Conservation (phyloP, 2,888 invertebrate species). For the Choristoneura rosaceana region DNA sequence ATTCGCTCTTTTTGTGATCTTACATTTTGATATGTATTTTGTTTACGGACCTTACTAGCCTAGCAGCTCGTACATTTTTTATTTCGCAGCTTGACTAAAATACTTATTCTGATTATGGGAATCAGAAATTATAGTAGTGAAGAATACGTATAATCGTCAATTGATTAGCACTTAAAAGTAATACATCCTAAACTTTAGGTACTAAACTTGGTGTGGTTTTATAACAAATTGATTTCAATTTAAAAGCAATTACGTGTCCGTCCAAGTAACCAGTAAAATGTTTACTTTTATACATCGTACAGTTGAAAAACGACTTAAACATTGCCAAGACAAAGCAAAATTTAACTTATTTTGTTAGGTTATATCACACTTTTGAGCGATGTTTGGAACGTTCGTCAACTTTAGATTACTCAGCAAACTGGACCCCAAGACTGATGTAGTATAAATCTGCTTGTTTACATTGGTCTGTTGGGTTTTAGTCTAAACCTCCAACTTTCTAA, state of each 20-base stretch:
- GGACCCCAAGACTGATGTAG: constrained; percentile 40
- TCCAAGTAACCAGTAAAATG: constrained; percentile 53
- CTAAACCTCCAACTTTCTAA: background rate
- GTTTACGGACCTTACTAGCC: background rate
- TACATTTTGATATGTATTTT: too few species aligned
- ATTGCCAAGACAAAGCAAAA: background rate
- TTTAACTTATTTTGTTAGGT: background rate
- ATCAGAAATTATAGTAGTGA: background rate
- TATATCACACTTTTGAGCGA: background rate
- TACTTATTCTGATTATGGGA: too few species aligned
- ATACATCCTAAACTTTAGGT: too few species aligned
- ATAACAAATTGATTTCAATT: background rate
- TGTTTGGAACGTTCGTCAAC: background rate
- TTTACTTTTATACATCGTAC: constrained; percentile 20
- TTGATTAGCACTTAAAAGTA: background rate
- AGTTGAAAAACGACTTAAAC: background rate
- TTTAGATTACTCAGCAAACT: constrained; percentile 18
- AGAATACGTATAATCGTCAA: background rate
- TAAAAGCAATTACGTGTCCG: constrained; percentile 59
- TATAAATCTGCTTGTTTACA: constrained; percentile 22
- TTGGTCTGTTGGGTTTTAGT: background rate
- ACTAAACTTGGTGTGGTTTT: constrained; percentile 35
- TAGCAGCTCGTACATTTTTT: background rate
- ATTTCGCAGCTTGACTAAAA: background rate
- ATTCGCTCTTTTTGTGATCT: too few species aligned